Percentiles rank a stretch among this genome's conserved stretches.
Conservation (phyloP, 2,113 vertebrate genomes). For the Embiotoca jacksoni region DNA sequence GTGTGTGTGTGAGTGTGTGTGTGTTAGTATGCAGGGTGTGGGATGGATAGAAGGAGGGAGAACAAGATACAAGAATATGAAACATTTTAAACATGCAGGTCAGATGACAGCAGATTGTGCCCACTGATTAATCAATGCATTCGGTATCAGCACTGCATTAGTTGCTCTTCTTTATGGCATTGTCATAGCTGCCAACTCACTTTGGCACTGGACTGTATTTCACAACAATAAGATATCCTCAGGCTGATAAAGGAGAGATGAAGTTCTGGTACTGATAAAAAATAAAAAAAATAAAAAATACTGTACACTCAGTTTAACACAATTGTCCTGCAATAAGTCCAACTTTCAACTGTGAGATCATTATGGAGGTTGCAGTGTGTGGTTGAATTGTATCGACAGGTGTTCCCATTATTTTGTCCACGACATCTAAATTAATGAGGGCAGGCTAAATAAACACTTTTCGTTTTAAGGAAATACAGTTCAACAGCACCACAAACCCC, state of each 20-base stretch:
- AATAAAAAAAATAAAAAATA: too few species aligned
- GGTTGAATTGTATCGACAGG: too few species aligned
- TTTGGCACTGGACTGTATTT: background rate
- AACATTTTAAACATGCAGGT: slow-evolving; percentile 31
- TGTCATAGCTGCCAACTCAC: slow-evolving; percentile 10
- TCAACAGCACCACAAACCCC: too few species aligned
- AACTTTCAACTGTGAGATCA: too few species aligned
- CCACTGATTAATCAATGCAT: slow-evolving; percentile 38
- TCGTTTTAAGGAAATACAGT: too few species aligned
- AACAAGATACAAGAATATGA: slow-evolving; percentile 43
- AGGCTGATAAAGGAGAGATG: background rate
- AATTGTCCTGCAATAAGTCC: background rate
- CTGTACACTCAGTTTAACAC: background rate
- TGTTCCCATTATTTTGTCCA: too few species aligned
- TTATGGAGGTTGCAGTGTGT: too few species aligned
- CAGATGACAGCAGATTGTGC: slow-evolving; percentile 17
- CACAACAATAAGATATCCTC: background rate
- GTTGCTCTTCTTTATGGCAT: background rate
- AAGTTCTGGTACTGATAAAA: background rate
- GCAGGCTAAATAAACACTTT: too few species aligned
- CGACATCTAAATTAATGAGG: too few species aligned
- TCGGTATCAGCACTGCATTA: background rate
- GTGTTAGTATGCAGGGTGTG: slow-evolving; percentile 10
- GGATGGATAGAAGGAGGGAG: slow-evolving; percentile 37
- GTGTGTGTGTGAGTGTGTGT: slow-evolving; percentile 32